These are phyloP conservation scores for Leucopternis melanops DNA, from an alignment of 2,113 vertebrate species.

Conservation along the genomic window DNA sequence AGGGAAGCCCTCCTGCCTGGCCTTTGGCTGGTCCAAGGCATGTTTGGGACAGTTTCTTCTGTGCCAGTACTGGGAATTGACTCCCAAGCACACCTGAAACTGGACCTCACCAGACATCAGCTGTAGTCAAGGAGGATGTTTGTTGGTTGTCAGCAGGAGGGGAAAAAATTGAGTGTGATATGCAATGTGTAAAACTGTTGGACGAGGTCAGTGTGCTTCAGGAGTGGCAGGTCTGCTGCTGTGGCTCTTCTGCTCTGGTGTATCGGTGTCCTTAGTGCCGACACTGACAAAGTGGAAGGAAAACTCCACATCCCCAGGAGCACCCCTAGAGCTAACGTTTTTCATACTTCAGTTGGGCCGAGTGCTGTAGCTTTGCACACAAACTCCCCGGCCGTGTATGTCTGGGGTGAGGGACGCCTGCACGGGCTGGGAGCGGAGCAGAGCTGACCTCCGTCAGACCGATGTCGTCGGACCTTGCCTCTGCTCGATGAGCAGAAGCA, in stretches of 20 bases:
- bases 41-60: rapidly evolving
- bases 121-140: background rate
- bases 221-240: background rate
- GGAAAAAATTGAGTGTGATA: rapidly evolving
- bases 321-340: background rate
- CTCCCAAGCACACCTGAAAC: background rate
- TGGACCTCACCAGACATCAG: rapidly evolving
- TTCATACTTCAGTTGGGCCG: background rate
- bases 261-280: background rate
- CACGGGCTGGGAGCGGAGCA: background rate
- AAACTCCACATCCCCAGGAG: background rate
- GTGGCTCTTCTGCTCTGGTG: background rate
- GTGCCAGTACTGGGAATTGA: background rate
- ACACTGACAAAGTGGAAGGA: background rate
- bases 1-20: background rate
- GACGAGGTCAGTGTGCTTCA: background rate
- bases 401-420: background rate
- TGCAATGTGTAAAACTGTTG: rapidly evolving
- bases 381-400: rapidly evolving
- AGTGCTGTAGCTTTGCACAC: background rate
- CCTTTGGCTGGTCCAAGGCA: background rate
- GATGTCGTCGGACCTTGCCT: background rate
- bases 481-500: background rate
- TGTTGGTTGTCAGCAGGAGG: background rate
- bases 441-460: background rate